phyloP scores from a whole-genome alignment of 2,888 invertebrate genomes.

The Cylloceria caligata region DNA sequence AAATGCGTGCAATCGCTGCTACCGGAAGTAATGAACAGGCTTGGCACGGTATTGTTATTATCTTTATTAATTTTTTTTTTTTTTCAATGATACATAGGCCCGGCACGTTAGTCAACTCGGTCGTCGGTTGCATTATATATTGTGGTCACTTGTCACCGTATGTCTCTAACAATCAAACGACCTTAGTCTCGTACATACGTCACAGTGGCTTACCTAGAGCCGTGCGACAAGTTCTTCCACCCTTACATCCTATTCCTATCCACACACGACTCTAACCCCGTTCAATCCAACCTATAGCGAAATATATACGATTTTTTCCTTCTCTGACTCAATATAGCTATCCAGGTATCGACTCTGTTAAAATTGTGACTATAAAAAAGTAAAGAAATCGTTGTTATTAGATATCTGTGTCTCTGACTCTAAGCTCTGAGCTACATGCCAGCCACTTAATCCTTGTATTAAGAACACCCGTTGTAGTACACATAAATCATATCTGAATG shows the following conservation, averaged over 20 bases:
- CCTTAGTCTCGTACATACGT: conserved; percentile 52
- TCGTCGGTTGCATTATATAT: conserved; percentile 64
- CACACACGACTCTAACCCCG: background rate
- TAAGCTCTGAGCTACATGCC: background rate
- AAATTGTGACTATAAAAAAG: conserved; percentile 16
- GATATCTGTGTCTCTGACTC: conserved; percentile 26
- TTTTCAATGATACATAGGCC: conserved; percentile 30
- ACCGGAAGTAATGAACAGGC: background rate
- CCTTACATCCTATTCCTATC: too few species aligned
- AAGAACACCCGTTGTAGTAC: conserved; percentile 11
- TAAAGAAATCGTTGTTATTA: conserved; percentile 29
- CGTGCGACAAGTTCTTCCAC: background rate
- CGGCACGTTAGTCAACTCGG: conserved; percentile 51
- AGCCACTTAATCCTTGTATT: conserved; percentile 41
- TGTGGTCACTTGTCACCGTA: conserved; percentile 35
- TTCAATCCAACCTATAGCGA: background rate
- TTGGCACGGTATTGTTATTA: background rate
- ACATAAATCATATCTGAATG: conserved; percentile 31
- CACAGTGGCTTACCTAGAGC: conserved; percentile 44
- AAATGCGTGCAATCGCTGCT: background rate
- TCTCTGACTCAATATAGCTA: conserved; percentile 50
- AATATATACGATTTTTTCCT: background rate
- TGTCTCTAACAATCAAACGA: conserved; percentile 52
- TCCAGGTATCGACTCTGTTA: conserved; percentile 45
- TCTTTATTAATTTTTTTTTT: conserved; percentile 29